Evolutionary conservation across 2,113 vertebrate genomes (phyloP).

Genomic region (Sclerurus mexicanus): DNA sequence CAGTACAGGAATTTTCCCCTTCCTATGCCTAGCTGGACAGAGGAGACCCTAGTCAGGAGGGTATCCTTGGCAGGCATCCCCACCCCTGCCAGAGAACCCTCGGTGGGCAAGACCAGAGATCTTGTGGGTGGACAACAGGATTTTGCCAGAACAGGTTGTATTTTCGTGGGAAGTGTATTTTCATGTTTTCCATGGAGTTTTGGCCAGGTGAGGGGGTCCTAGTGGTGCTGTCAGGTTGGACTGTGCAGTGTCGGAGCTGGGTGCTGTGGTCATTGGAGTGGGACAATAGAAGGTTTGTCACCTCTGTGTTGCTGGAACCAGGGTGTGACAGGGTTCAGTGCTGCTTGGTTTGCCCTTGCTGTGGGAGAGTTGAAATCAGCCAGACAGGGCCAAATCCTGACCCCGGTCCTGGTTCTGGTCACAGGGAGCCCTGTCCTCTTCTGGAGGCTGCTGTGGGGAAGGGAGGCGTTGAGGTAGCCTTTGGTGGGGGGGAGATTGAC

Average conservation of each 20-base stretch:
- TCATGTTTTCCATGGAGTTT: background rate
- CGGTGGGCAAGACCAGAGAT: rapidly evolving
- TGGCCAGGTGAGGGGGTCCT: rapidly evolving
- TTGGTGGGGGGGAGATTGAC: background rate
- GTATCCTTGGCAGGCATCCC: rapidly evolving
- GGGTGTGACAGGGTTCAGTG: rapidly evolving
- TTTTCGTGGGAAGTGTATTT: background rate
- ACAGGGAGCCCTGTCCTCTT: background rate
- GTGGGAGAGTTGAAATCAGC: background rate
- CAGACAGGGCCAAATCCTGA: background rate
- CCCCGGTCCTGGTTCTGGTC: background rate
- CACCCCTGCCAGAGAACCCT: background rate
- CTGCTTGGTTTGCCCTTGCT: background rate
- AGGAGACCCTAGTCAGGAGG: background rate
- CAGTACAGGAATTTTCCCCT: background rate
- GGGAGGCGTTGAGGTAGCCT: background rate
- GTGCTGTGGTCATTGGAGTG: background rate
- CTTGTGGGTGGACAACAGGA: rapidly evolving
- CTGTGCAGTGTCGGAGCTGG: rapidly evolving
- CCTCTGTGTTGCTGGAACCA: rapidly evolving
- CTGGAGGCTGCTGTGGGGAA: background rate
- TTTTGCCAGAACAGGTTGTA: rapidly evolving
- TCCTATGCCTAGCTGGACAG: rapidly evolving
- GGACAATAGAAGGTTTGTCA: background rate
- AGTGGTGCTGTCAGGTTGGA: background rate